phyloP scores from a whole-genome alignment of 1,140 invertebrate species.

The Dreissena polymorpha region DNA sequence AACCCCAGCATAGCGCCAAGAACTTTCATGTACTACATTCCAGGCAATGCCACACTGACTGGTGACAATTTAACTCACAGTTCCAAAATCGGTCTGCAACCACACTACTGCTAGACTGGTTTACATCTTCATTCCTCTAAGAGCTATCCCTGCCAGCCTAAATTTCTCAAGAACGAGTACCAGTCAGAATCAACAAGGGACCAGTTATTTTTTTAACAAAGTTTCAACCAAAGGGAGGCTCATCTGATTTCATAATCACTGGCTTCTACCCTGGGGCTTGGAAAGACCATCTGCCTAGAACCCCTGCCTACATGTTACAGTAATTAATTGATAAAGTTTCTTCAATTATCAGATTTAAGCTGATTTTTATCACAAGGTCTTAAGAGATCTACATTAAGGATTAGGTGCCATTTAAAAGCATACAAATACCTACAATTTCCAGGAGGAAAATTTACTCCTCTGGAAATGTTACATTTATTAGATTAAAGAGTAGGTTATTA shows the following conservation, averaged over 20 bases:
- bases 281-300: conserved; percentile 4
- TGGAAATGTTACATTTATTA: not conserved
- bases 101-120: too few relatives aligned
- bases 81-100: too few relatives aligned
- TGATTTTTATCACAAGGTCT: conserved; percentile 19
- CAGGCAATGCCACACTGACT: too few relatives aligned
- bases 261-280: conserved; percentile 17
- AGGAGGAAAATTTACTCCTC: not conserved
- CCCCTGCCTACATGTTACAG: conserved; percentile 17
- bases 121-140: too few relatives aligned
- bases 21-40: too few relatives aligned
- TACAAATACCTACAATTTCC: not conserved
- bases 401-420: conserved; percentile 31
- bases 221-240: not conserved
- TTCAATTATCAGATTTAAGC: conserved; percentile 7
- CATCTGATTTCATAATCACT: conserved; percentile 18
- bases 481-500: not conserved
- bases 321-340: conserved; percentile 49
- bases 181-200: conserved; percentile 3
- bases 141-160: too few relatives aligned
- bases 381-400: conserved; percentile 23
- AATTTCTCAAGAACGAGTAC: not conserved
- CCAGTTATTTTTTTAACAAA: not conserved
- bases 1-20: too few relatives aligned
- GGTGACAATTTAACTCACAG: too few relatives aligned